Conservation (phyloP, 2,797 vertebrate genomes). For the Diglossa cyanea region DNA sequence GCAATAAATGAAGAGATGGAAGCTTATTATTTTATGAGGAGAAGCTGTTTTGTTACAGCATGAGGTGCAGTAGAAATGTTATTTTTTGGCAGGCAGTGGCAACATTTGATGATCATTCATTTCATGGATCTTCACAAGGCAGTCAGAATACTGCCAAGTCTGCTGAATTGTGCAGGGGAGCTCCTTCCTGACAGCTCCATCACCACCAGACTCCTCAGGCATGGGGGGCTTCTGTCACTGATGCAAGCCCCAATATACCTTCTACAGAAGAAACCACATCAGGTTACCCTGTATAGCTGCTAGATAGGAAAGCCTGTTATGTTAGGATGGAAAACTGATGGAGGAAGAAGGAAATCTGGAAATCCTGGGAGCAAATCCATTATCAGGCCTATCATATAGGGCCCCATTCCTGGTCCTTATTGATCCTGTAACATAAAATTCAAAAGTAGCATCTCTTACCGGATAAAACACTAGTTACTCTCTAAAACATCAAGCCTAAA, state of each 20-base stretch:
- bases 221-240: background rate
- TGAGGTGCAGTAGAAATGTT: background rate
- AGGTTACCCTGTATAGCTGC: background rate
- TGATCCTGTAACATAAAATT: background rate
- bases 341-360: background rate
- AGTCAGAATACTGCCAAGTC: background rate
- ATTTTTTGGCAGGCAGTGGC: background rate
- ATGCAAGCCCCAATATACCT: background rate
- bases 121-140: background rate
- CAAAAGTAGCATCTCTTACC: background rate
- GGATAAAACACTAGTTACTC: background rate
- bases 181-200: background rate
- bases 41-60: background rate
- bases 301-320: background rate
- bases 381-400: background rate
- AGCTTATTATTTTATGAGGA: background rate
- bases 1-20: constrained; percentile 13
- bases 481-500: background rate
- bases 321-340: background rate
- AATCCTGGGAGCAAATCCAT: background rate
- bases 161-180: background rate
- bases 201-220: background rate
- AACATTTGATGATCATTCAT: background rate
- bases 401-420: background rate
- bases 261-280: background rate